Evolutionary conservation across 2,797 vertebrate species (phyloP), one percentile per base, ranked within the genome.

Genomic region (Podargus strigoides): DNA sequence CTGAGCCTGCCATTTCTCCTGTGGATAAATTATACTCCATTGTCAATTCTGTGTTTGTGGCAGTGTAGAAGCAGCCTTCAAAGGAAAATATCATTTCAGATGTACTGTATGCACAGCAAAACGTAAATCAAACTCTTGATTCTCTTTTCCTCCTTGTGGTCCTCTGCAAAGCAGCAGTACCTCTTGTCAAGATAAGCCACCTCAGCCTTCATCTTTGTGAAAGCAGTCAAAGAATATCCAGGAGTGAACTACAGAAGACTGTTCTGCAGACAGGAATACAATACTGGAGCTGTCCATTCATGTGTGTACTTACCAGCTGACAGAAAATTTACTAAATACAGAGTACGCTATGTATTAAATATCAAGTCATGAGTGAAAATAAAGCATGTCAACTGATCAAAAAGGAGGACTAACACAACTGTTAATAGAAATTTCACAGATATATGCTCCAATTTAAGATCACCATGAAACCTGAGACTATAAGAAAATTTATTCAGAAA

Each of bases 151-250:
- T 87, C 23, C 9, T 78, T 47, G 39, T 59, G 59, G 73, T 81
- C 59, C 28, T 85, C n/a, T 41, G 50, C 28, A 68, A 80, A 89
- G 30, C 62, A 85, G 20, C 2, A 28, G 8, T 18, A 41, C 32
- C 56, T 80, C 68, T 55, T 95, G 92, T 59, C 72, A 80, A 53
- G 64, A 32, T 77, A 85, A 73, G 55, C 85, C 85, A 75, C 72
- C 23, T 87, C 66, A 95, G 47, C 23, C 47, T 84, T 96, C 76
- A 55, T 59, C 44, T 78, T 83, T 75, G 13, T 87, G 66, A 78
- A 47, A 87, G 28, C 42, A 83, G 68, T 66, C 46, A 78, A 68
- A 82, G 73, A 87, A 69, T 55, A 90, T 24, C 50, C 24, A 74
- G 46, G 21, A 83, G 12, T 78, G 49, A 93, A 44, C 46, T 69